phyloP scores from a whole-genome alignment of 2,797 vertebrate species.

The Schizothorax lantsangensis region DNA sequence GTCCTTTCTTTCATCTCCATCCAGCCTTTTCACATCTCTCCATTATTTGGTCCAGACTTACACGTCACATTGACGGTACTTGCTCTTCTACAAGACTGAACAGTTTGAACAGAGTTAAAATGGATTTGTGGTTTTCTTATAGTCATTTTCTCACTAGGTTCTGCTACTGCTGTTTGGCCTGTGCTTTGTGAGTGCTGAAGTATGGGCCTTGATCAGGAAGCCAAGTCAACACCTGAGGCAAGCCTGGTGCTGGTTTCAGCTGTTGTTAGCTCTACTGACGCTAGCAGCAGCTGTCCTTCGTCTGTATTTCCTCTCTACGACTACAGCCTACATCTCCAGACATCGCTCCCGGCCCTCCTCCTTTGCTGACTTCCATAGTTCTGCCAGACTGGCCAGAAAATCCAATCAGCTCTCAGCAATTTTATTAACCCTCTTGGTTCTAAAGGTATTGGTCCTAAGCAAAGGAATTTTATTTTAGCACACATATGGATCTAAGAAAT shows the following conservation, averaged over 20 bases:
- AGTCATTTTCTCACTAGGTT: slow-evolving; percentile 64
- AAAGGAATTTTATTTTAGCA: neutral
- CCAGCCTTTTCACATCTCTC: slow-evolving; percentile 72
- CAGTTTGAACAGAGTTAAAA: neutral
- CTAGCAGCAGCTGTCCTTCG: slow-evolving; percentile 72
- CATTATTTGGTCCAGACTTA: slow-evolving; percentile 69
- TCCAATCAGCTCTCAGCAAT: slow-evolving; percentile 75
- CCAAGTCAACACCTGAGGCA: slow-evolving; percentile 58
- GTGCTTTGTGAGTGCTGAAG: slow-evolving; percentile 68
- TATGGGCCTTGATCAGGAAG: slow-evolving; percentile 66
- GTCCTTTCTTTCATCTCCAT: slow-evolving; percentile 67
- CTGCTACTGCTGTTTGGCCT: slow-evolving; percentile 75
- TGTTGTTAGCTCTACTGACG: slow-evolving; percentile 71
- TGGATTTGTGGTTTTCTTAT: neutral
- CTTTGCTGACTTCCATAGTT: slow-evolving; percentile 73
- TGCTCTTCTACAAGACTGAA: neutral
- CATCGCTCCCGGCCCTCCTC: slow-evolving; percentile 62
- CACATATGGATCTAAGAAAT: neutral
- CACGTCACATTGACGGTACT: slow-evolving; percentile 74
- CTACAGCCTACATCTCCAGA: slow-evolving; percentile 58
- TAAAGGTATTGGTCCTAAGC: slow-evolving; percentile 71
- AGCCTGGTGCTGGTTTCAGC: slow-evolving; percentile 67
- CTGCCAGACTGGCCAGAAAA: slow-evolving; percentile 67
- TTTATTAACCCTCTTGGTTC: slow-evolving; percentile 75
- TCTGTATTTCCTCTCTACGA: slow-evolving; percentile 67